Evolutionary conservation across 2,888 invertebrate species (phyloP).

Genomic region (Galerucella pusilla): DNA sequence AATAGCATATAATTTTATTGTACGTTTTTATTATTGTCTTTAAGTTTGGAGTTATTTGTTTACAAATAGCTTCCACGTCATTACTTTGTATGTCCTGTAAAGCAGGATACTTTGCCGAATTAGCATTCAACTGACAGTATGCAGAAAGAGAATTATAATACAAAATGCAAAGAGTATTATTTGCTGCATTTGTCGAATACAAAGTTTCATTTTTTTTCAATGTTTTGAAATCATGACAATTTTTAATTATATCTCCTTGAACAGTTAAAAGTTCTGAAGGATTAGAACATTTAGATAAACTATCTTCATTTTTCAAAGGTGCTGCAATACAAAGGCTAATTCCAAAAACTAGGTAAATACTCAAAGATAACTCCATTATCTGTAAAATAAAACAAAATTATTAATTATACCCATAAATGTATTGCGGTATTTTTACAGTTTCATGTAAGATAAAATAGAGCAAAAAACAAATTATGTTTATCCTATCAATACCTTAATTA

Average conservation of each 20-base stretch:
- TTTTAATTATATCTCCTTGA: conserved; percentile 36
- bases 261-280: conserved; percentile 1
- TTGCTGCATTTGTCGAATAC: conserved; percentile 17
- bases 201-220: conserved; percentile 35
- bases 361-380: conserved; percentile 7
- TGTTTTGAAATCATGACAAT: conserved; percentile 45
- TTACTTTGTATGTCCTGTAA: neutral
- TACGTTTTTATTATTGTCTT: neutral
- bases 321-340: neutral
- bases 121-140: conserved; percentile 42
- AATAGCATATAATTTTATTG: neutral
- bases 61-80: neutral
- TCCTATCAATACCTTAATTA: neutral
- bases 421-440: neutral
- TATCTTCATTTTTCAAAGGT: neutral
- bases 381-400: conserved; percentile 5
- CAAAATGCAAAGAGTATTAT: conserved; percentile 49
- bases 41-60: neutral
- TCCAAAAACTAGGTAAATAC: neutral
- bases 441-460: neutral
- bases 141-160: conserved; percentile 48
- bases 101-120: neutral
- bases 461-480: neutral
- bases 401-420: neutral
- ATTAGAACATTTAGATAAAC: neutral